Evolutionary conservation across 2,113 vertebrate genomes (phyloP).

Genomic region (Pseudorectes ferrugineus): DNA sequence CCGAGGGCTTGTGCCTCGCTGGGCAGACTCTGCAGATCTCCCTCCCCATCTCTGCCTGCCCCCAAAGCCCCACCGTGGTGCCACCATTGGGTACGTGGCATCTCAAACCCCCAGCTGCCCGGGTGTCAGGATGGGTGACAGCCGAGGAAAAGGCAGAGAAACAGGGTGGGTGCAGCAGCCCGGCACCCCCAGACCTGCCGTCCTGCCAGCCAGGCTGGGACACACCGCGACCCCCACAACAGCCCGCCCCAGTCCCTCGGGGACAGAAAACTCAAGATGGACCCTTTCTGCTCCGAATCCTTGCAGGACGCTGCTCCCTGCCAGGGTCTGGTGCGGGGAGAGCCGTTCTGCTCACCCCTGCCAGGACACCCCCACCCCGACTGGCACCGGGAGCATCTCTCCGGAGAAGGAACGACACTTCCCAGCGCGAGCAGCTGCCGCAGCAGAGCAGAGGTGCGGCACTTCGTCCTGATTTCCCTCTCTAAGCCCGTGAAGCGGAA

Average conservation of each 20-base stretch:
- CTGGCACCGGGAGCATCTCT: not conserved
- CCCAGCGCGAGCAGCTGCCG: not conserved
- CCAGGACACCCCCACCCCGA: not conserved
- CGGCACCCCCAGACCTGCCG: not conserved
- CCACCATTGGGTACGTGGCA: not conserved
- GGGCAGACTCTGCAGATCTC: not conserved
- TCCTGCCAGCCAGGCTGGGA: not conserved
- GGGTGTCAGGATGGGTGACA: not conserved
- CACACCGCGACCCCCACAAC: not conserved
- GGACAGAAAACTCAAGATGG: not conserved
- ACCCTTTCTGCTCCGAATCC: not conserved
- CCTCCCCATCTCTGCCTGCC: not conserved
- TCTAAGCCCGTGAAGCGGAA: not conserved
- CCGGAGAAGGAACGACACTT: not conserved
- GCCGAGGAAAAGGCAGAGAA: not conserved
- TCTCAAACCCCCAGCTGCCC: not conserved
- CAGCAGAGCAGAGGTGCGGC: not conserved
- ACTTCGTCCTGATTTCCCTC: conserved; percentile 27
- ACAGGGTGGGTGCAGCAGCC: not conserved
- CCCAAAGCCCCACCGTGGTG: rapidly evolving
- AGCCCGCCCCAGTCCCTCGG: not conserved
- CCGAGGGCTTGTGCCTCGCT: not conserved
- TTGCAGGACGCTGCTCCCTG: not conserved
- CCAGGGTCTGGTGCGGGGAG: rapidly evolving
- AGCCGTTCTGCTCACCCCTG: not conserved